A percentile compares a stretch with the other conserved stretches of the same genome.
Evolutionary conservation across 2,888 invertebrate genomes (phyloP).

Genomic region (Aphidoletes aphidimyza): DNA sequence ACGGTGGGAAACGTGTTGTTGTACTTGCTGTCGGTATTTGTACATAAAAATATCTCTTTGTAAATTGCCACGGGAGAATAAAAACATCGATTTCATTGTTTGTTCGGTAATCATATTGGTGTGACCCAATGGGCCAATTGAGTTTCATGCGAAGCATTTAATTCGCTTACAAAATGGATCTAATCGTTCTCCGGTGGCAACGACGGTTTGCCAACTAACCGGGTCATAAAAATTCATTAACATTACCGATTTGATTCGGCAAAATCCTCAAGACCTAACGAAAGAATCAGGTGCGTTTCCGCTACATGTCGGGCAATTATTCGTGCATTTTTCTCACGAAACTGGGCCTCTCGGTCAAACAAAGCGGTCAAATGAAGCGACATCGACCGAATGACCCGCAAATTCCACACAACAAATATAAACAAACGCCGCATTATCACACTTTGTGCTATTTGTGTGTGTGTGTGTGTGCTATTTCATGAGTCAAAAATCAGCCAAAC

Average conservation of each 20-base stretch:
- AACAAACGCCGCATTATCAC: not conserved
- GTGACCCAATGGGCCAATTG: constrained; percentile 13
- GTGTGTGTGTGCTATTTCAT: not conserved
- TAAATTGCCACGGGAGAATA: constrained; percentile 12
- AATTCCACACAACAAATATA: not conserved
- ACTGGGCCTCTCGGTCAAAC: constrained; percentile 34
- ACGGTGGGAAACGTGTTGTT: not conserved
- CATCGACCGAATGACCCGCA: constrained; percentile 23
- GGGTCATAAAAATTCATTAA: constrained; percentile 1
- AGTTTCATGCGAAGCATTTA: not conserved
- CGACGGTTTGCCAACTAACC: not conserved
- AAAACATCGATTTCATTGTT: constrained; percentile 11
- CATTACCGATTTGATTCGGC: not conserved
- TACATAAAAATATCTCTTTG: not conserved
- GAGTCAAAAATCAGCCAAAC: not conserved
- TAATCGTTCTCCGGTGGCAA: not conserved
- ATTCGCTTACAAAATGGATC: not conserved
- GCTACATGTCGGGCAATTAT: too few relatives aligned
- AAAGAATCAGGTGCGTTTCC: too few relatives aligned
- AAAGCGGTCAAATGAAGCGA: too few relatives aligned
- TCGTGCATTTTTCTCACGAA: not conserved
- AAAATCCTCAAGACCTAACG: too few relatives aligned
- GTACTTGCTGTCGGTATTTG: not conserved
- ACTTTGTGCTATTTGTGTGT: not conserved
- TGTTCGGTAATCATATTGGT: not conserved